Evolutionary conservation across 2,113 vertebrate species (phyloP).

Genomic region (Crotalus tigris): DNA sequence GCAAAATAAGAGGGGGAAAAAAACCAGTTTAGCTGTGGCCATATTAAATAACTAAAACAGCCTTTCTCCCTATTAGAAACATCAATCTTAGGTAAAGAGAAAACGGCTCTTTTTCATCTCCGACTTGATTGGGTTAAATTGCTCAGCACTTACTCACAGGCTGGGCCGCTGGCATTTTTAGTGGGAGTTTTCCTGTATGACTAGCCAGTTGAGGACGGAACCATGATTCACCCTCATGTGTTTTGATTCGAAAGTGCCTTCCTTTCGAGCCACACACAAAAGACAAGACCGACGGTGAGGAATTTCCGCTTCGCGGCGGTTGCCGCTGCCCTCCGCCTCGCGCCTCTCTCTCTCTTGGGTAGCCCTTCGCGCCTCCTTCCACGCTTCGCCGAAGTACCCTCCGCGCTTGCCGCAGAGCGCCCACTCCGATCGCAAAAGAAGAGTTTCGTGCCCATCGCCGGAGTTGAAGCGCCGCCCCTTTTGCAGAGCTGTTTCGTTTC

Average conservation of each 20-base stretch:
- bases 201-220: constrained; percentile 4
- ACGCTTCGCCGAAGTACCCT: not conserved
- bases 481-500: constrained; percentile 52
- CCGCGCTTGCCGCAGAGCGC: constrained; percentile 41
- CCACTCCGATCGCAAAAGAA: constrained; percentile 20
- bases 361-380: not conserved
- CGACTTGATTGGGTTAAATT: constrained; percentile 22
- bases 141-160: constrained; percentile 45
- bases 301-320: not conserved
- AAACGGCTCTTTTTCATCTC: not conserved
- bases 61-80: not conserved
- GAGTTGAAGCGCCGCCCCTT: constrained; percentile 63
- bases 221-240: constrained; percentile 55
- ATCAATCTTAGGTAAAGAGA: no score
- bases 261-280: not conserved
- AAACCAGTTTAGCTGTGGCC: not conserved
- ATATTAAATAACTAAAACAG: not conserved
- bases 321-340: not conserved
- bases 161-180: constrained; percentile 45
- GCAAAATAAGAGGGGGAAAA: fast-evolving
- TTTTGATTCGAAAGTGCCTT: constrained; percentile 40
- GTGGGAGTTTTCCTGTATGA: constrained; percentile 43
- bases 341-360: not conserved
- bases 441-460: constrained; percentile 47
- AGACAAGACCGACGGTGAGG: not conserved